Evolutionary conservation across 1,140 invertebrate genomes (phyloP), one percentile per base, ranked within the genome.

Genomic region (Harpegnathos saltator): DNA sequence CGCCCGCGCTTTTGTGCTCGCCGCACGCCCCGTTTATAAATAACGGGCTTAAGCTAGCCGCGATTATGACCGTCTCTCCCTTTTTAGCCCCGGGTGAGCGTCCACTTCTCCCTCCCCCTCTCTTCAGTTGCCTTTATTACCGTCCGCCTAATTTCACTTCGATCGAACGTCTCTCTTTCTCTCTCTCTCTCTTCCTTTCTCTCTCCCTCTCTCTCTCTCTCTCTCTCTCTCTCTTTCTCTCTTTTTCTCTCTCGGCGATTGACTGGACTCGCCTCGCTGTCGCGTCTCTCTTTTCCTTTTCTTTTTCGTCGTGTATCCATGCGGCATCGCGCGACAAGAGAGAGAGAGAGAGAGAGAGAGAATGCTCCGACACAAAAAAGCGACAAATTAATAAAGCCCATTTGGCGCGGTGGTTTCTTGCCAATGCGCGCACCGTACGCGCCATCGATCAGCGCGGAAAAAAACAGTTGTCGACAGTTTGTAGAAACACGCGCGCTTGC

Each of bases 381-480:
- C 58, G 19, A 44, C 22, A 1, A 69, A 78, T 69, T 69, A 78
- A 78, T 78, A 69, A 78, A 44, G 33, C 44, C 33, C 38, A 44
- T 44, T 44, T 44, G 12, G 17, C n/a, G 15, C 19, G n/a, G 61
- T 19, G 14, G 52, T 29, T 26, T 33, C 61, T 65, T 44, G 33
- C 33, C 22, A n/a, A n/a, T 69, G 1, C 19, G 50, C 33, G 52
- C 44, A 14, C 38, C 9, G 38, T 9, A 9, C 19, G 75, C 24
- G 65, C 24, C 54, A 80, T 80, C 75, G 56, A 80, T 80, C 65
- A 80, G 22, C 19, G 52, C 44, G 24, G 24, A 69, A 80, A 69
- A 80, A 80, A 80, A 59, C 75, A 80, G 33, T n/a, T 17, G 33
- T 29, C 75, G 69, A 58, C 52, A 69, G 75, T 80, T 80, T 71